Base-by-base conservation (phyloP, 2,113 vertebrate genomes). In the Colinus virginianus region DNA sequence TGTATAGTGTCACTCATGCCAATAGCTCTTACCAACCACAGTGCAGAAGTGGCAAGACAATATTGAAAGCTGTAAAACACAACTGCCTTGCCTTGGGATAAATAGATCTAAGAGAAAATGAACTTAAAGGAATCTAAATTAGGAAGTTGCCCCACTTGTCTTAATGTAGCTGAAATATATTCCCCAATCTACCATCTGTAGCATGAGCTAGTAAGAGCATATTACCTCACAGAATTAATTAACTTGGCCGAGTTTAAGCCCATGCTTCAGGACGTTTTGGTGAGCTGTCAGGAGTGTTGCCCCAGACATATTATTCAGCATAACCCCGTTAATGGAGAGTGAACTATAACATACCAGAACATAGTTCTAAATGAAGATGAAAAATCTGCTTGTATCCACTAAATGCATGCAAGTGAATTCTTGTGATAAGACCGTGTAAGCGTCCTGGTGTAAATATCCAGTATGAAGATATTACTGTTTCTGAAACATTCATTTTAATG, bases 361-460 rank as follows among this genome's bases (percentile, higher is more conserved):
- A 66, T 45, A 17, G 13, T 21, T 90, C 25, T 78, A 88, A 88
- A 69, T 6, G 5, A 32, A 82, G 45, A 79, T 42, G 21, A 90
- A 92, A 90, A 79, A 42, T 51, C 34, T 14, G 5, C 45, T 67
- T 34, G 5, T 45, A 69, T 7, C 9, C n/a, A 58, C 19, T 64
- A 93, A 90, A 78, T 20, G 21, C 25, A 75, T 28, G 38, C 38
- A 85, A 56, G 38, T 16, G 78, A 92, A 48, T 62, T 77, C 36
- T 66, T 34, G 16, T 71, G 23, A 53, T 46, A 89, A 82, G n/a
- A 45, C 43, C 56, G 18, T 21, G 66, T 32, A 70, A 74, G 22
- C 8, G 69, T 89, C 34, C n/a, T 89, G 59, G 46, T 84, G 11
- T 46, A 78, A 95, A 93, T 78, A 42, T 63, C 19, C 13, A 6